A percentile compares a stretch with the other conserved stretches of the same genome.
Evolutionary conservation across 2,888 invertebrate species (phyloP).

Genomic region (Thelaira solivaga): DNA sequence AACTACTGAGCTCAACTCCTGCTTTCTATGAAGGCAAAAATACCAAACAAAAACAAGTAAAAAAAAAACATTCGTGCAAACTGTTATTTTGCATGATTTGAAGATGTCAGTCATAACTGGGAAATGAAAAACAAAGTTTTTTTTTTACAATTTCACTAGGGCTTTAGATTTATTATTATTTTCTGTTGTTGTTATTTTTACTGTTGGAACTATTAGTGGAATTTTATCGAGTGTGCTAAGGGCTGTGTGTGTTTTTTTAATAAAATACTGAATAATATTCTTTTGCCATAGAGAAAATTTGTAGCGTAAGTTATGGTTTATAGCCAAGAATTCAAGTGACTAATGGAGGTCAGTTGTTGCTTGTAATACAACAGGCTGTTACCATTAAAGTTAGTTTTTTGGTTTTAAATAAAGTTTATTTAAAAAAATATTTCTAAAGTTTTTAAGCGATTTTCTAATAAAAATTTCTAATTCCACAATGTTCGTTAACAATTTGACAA

Average conservation of each 20-base stretch:
- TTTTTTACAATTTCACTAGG: not conserved
- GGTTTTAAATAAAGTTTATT: too few relatives aligned
- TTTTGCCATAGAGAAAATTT: not conserved
- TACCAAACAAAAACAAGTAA: not conserved
- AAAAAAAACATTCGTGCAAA: not conserved
- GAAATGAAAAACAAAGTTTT: not conserved
- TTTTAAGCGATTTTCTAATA: too few relatives aligned
- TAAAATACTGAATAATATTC: not conserved
- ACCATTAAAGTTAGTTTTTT: too few relatives aligned
- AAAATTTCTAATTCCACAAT: too few relatives aligned
- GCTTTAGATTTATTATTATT: too few relatives aligned
- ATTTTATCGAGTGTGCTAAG: not conserved
- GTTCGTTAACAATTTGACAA: too few relatives aligned
- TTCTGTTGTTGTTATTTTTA: not conserved
- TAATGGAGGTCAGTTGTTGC: not conserved
- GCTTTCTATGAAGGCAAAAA: not conserved
- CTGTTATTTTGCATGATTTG: constrained; percentile 26
- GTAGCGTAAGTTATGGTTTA: constrained; percentile 3
- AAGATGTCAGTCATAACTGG: constrained; percentile 23
- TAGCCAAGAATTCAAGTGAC: constrained; percentile 2
- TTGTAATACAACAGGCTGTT: too few relatives aligned
- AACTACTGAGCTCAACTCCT: not conserved
- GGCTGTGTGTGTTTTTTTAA: not conserved
- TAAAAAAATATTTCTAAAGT: too few relatives aligned
- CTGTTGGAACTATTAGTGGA: not conserved